Base-by-base conservation (phyloP, 2,797 vertebrate genomes). In the Tolypeutes matacus region DNA sequence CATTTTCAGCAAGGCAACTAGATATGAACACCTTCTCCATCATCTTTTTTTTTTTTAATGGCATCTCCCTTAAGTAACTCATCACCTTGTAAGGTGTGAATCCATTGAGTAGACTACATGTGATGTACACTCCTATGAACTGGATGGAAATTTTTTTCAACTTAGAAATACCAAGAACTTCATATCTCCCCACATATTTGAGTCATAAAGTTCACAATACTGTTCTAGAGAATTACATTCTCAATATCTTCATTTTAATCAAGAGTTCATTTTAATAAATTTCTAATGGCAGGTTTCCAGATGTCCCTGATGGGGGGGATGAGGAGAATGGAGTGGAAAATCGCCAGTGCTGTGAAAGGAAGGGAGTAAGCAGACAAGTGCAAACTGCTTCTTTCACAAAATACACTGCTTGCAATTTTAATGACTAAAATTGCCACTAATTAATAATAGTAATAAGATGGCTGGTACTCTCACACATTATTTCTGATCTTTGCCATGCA, bases 1-100 rank as follows among this genome's bases (percentile, higher is more conserved):
- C 77, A 95, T 95, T 92, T 94, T 96, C 72, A 90, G 67, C 18
- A 77, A 94, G 83, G 56, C 75, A 91, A 93, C 64, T 56, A 89
- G 80, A 95, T 89, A 92, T 25, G 89, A 95, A 88, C 67, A 72
- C 75, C 65, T 94, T 86, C 36, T 91, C 49, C 49, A 91, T 46
- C 0, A 12, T 46, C 29, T 7, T 11, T 69, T 62, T 65, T 67
- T 85, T 36, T 84, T 8, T 25, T 3, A 94, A 91, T 31, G 78
- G 39, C 56, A 42, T 87, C 67, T 86, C 46, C 34, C 77, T 77
- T 95, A 46, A 94, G 56, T 76, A 95, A 80, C 62, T 86, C 67
- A 65, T 91, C 69, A 92, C 78, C 64, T 93, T 92, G 34, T 34
- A 93, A 87, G 31, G 56, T 82, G 64, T 81, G 51, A 77, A 13